Evolutionary conservation across 2,888 invertebrate genomes (phyloP), one percentile per base, ranked within the genome.

Genomic region (Liopterus haemorrhoidalis): DNA sequence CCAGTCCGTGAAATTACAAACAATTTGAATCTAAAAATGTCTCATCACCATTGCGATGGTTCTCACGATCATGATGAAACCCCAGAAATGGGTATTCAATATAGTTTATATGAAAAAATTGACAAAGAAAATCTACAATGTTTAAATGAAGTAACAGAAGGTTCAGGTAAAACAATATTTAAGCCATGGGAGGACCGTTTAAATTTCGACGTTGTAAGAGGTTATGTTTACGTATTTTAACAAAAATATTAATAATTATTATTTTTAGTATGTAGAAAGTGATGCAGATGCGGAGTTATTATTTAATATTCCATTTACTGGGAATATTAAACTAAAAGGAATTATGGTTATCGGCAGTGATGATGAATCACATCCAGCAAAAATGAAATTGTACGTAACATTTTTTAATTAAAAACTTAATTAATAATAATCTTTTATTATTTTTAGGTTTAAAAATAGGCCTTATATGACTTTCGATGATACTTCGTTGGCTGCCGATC

Each of bases 251-350:
- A 11, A n/a, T 32, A n/a, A n/a, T n/a, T n/a, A 69, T 68, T 56
- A 50, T 50, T 67, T 72, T 16, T 66, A 95, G 93, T 91, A 74
- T 76, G 96, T 97, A 1, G 86, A 92, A 69, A 96, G 96, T 71
- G 97, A 97, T 75, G 85, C 81, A 1, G 97, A 97, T 70, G 89
- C 90, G 67, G 97, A 99, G 69, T 71, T 99, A 3, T 71, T 99
- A 2, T 93, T 99, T 64, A 96, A 95, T 65, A 90, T 97, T 60
- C 96, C 96, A 18, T 99, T 99, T 64, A 91, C 92, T 24, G 95
- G 94, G 21, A 90, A 89, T 71, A 78, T 99, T 1, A 96, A 96
- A 68, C 70, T 99, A 37, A 95, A 95, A 71, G 96, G 96, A 6
- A 79, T 99, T 28, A 87, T 90, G 56, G 71, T 99, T 40, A 77